These are phyloP conservation scores for Campylomormyrus tamandua DNA, from an alignment of 2,113 vertebrate species.

Conservation along the genomic window DNA sequence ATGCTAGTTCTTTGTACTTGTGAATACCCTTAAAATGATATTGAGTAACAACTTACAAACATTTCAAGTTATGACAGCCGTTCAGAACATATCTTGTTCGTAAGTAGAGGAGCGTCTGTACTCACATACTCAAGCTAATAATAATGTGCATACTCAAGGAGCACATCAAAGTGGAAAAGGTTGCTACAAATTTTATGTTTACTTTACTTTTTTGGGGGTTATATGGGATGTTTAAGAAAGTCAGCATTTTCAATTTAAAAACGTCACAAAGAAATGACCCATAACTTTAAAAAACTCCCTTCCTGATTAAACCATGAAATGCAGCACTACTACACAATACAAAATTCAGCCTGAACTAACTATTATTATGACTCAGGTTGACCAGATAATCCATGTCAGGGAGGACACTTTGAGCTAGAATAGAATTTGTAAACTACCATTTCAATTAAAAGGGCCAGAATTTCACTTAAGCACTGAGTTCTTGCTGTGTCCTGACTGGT, in stretches of 20 bases:
- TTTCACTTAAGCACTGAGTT: neutral
- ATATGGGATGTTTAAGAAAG: neutral
- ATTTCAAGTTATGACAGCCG: too few species aligned
- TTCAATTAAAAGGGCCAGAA: neutral
- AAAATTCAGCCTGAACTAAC: neutral
- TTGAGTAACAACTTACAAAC: too few species aligned
- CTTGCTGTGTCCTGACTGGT: neutral
- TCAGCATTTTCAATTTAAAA: neutral
- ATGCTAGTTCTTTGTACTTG: too few species aligned
- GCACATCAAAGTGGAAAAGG: neutral
- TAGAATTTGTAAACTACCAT: neutral
- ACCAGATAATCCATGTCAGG: neutral
- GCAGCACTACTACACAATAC: neutral
- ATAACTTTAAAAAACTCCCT: neutral
- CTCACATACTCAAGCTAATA: neutral
- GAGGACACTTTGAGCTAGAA: neutral
- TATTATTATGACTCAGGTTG: neutral
- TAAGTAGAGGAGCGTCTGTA: neutral
- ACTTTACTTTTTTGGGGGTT: neutral
- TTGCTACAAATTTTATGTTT: neutral
- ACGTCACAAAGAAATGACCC: neutral
- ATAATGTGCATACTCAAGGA: neutral
- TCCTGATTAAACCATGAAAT: neutral
- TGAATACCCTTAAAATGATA: too few species aligned
- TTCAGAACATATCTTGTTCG: too few species aligned